Conservation (phyloP, 1,140 invertebrate genomes). For the Luehdorfia chinensis region DNA sequence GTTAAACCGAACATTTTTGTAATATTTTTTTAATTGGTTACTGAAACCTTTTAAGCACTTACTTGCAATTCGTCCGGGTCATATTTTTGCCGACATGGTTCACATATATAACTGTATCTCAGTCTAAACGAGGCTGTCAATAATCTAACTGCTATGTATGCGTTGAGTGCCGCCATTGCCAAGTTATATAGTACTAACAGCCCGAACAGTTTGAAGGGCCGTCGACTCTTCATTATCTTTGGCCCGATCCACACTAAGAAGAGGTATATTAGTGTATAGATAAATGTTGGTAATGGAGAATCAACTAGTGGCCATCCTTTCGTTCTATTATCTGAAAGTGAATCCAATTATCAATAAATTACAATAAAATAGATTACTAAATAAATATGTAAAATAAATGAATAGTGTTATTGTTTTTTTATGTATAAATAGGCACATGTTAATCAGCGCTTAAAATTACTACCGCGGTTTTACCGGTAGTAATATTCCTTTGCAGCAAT, state of each 20-base stretch:
- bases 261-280: slow-evolving; percentile 87
- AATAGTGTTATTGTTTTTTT: no score
- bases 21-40: no score
- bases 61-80: slow-evolving; percentile 89
- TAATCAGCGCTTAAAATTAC: no score
- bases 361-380: no score
- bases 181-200: slow-evolving; percentile 92
- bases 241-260: slow-evolving; percentile 89
- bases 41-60: no score
- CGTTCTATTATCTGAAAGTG: slow-evolving; percentile 85
- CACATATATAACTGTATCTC: slow-evolving; percentile 93
- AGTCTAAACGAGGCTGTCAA: slow-evolving; percentile 85
- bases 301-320: slow-evolving; percentile 92
- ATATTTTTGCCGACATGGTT: slow-evolving; percentile 89
- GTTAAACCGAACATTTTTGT: no score
- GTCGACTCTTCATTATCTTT: slow-evolving; percentile 88
- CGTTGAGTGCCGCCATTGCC: slow-evolving; percentile 89
- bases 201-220: slow-evolving; percentile 87
- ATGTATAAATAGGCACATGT: no score
- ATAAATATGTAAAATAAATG: no score
- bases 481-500: no score
- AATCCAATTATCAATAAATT: no score
- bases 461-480: no score
- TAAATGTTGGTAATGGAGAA: slow-evolving; percentile 86
- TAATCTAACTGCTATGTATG: slow-evolving; percentile 90